phyloP scores from a whole-genome alignment of 2,113 vertebrate species.

The Pungitius pungitius region DNA sequence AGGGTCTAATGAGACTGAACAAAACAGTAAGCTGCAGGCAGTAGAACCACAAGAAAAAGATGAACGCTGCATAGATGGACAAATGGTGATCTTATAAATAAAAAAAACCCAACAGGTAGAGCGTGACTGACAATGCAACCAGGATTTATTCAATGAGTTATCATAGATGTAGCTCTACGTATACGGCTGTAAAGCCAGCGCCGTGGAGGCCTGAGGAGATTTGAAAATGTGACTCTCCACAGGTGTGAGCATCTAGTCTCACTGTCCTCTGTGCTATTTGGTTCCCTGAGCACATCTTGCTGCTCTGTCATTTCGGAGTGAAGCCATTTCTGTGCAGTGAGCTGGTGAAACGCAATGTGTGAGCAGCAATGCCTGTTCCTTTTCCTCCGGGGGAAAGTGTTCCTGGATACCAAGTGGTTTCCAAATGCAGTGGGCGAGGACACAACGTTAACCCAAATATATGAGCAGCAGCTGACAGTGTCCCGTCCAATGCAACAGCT shows the following conservation, averaged over 20 bases:
- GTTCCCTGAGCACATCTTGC: not conserved
- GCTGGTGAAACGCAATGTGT: slow-evolving; percentile 22
- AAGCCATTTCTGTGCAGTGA: slow-evolving; percentile 15
- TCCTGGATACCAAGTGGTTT: slow-evolving; percentile 9
- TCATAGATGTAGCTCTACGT: not conserved
- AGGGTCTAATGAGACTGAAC: not conserved
- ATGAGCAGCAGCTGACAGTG: not conserved
- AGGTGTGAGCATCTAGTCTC: not conserved
- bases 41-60: not conserved
- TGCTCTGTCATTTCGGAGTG: slow-evolving; percentile 9
- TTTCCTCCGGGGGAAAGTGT: not conserved
- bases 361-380: slow-evolving; percentile 13
- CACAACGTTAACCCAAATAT: not conserved
- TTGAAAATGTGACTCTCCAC: not conserved
- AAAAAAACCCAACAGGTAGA: too few relatives aligned
- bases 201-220: not conserved
- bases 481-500: not conserved
- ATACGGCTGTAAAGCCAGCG: not conserved
- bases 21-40: not conserved
- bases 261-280: slow-evolving; percentile 1
- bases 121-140: too few relatives aligned
- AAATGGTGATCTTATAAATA: slow-evolving; percentile 7
- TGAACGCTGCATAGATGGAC: not conserved
- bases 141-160: too few relatives aligned
- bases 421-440: slow-evolving; percentile 1